These are phyloP conservation scores for Barbus barbus DNA, from an alignment of 2,113 vertebrate genomes.

Conservation along the genomic window DNA sequence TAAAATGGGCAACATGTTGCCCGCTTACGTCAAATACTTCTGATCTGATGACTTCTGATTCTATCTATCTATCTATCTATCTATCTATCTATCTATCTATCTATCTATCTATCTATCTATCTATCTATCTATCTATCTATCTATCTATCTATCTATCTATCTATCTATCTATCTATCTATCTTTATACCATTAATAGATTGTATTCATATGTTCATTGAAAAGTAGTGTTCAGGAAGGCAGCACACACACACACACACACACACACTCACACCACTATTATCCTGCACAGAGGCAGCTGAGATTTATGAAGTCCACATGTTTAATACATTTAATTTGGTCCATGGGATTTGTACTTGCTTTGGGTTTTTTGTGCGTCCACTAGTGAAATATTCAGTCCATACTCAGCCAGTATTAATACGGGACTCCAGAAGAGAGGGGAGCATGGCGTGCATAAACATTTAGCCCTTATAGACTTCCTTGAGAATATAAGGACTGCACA, in stretches of 20 bases:
- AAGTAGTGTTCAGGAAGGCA: constrained; percentile 6
- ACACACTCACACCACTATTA: constrained; percentile 41
- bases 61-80: too few species aligned
- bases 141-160: neutral
- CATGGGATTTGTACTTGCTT: constrained; percentile 76
- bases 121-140: neutral
- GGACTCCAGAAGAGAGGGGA: constrained; percentile 1
- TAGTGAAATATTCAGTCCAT: constrained; percentile 61
- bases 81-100: too few species aligned
- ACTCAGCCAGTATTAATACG: constrained; percentile 72
- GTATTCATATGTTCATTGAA: neutral
- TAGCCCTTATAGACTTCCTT: constrained; percentile 57
- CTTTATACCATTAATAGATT: neutral
- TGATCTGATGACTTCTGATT: too few species aligned
- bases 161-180: too few species aligned
- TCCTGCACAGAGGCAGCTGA: constrained; percentile 62
- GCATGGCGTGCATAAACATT: constrained; percentile 62
- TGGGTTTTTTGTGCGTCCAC: constrained; percentile 63
- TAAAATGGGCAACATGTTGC: neutral
- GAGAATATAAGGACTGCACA: constrained; percentile 46
- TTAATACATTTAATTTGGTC: constrained; percentile 83
- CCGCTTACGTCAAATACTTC: neutral
- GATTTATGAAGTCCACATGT: constrained; percentile 82
- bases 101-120: too few species aligned
- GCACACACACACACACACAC: neutral